Conservation (phyloP, 2,113 vertebrate species). For the Potamarius usumacintae region DNA sequence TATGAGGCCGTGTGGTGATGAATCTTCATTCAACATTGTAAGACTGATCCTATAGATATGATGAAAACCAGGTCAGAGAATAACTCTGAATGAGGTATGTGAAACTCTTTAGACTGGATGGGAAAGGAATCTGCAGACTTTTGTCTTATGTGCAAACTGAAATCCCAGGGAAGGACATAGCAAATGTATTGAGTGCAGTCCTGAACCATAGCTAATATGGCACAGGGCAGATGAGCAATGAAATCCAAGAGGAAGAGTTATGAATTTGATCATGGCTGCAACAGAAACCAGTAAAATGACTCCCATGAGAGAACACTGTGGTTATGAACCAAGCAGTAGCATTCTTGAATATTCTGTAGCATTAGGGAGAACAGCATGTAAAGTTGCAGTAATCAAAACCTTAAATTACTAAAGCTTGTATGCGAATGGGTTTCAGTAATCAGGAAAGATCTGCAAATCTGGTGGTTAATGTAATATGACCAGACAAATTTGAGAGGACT, state of each 20-base stretch:
- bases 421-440: not conserved
- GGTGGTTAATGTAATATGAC: not conserved
- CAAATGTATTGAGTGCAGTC: not conserved
- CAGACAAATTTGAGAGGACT: not conserved
- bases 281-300: not conserved
- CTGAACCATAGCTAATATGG: not conserved
- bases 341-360: not conserved
- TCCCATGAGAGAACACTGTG: not conserved
- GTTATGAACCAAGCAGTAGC: not conserved
- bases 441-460: not conserved
- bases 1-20: not conserved
- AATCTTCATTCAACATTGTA: not conserved
- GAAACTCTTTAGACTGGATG: not conserved
- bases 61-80: not conserved
- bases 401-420: not conserved
- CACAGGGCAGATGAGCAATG: not conserved
- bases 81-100: not conserved
- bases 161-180: not conserved
- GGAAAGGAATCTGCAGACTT: not conserved
- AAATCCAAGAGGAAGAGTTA: not conserved
- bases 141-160: not conserved
- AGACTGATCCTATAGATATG: not conserved
- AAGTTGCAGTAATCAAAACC: not conserved
- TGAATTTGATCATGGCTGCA: not conserved
- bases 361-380: not conserved